Conservation (phyloP, 1,140 invertebrate species). For the Drosophila rhopaloa region DNA sequence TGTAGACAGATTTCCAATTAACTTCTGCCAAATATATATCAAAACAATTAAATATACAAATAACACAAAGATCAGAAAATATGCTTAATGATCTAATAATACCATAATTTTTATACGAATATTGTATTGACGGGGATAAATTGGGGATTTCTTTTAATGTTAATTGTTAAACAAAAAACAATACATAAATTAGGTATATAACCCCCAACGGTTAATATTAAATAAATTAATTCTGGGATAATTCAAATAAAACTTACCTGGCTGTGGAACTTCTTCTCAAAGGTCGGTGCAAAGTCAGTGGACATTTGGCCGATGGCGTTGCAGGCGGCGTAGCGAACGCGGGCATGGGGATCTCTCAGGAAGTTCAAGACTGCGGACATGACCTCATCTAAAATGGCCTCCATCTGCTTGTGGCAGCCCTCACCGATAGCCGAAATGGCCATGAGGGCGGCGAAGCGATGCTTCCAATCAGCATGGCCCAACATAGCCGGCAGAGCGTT, state of each 20-base stretch:
- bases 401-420: conserved; percentile 99
- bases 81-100: too few species aligned
- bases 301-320: conserved; percentile 99
- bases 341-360: conserved; percentile 90
- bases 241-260: conserved; percentile 84
- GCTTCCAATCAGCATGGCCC: conserved; percentile 92
- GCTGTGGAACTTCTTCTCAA: conserved; percentile 99
- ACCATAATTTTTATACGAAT: neutral
- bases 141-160: too few species aligned
- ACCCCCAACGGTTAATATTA: too few species aligned
- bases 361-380: conserved; percentile 95
- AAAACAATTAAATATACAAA: neutral
- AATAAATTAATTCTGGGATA: too few species aligned
- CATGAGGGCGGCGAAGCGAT: conserved; percentile 98
- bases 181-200: too few species aligned
- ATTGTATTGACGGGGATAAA: too few species aligned
- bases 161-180: too few species aligned
- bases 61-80: too few species aligned
- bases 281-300: conserved; percentile 97
- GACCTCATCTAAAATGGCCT: conserved; percentile 94
- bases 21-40: neutral
- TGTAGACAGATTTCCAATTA: conserved; percentile 7
- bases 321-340: conserved; percentile 94
- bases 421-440: conserved; percentile 99
- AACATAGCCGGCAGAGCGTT: conserved; percentile 95